A percentile compares a stretch with the other conserved stretches of the same genome.
Evolutionary conservation across 2,888 invertebrate species (phyloP).

Genomic region (Phragmatobia fuliginosa): DNA sequence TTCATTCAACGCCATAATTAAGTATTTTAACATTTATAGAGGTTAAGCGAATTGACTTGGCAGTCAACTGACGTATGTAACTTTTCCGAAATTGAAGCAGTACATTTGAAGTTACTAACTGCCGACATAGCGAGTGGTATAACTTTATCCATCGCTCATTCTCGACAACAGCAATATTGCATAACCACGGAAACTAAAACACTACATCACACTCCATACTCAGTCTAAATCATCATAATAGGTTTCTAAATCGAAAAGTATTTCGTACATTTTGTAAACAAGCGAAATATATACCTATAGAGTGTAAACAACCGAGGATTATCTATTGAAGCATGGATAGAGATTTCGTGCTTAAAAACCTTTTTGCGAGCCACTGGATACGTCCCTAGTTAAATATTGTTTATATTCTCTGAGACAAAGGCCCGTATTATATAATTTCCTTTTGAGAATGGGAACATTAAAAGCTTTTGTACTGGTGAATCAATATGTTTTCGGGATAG

Average conservation of each 20-base stretch:
- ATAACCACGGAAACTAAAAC: not conserved
- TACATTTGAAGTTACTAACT: not conserved
- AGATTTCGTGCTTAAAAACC: constrained; percentile 18
- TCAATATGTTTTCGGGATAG: not conserved
- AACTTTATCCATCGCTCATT: not conserved
- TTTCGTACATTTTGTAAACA: not conserved
- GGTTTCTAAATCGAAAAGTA: not conserved
- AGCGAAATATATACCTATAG: not conserved
- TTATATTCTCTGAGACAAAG: constrained; percentile 12
- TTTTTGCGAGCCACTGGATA: constrained; percentile 16
- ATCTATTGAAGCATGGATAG: constrained; percentile 5
- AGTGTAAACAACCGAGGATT: constrained; percentile 3
- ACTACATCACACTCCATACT: not conserved
- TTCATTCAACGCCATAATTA: not conserved
- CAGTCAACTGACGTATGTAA: not conserved
- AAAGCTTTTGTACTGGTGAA: not conserved
- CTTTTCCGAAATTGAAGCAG: not conserved
- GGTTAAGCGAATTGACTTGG: not conserved
- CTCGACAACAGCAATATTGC: not conserved
- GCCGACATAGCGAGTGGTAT: not conserved
- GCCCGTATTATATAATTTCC: not conserved
- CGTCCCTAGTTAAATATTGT: constrained; percentile 9
- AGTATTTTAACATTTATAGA: not conserved
- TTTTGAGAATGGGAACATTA: not conserved
- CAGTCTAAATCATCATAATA: not conserved